Evolutionary conservation across 1,140 invertebrate species (phyloP).

Genomic region (Neodiprion lecontei): DNA sequence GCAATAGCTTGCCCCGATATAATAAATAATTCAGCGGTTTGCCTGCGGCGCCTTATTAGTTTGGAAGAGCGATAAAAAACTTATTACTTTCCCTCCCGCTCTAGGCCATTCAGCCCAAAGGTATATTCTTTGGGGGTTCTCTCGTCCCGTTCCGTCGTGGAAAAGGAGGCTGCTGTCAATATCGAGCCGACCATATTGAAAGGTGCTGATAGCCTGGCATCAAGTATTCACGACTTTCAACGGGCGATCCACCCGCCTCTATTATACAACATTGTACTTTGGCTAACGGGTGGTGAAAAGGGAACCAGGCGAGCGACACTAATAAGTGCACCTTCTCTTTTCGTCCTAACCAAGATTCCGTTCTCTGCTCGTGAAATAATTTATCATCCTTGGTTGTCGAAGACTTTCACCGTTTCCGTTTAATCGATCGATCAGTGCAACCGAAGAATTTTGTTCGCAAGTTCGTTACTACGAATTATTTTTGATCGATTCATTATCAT

Average conservation of each 20-base stretch:
- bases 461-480: too few relatives aligned
- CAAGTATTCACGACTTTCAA: slow-evolving; percentile 50
- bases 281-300: neutral
- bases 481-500: too few relatives aligned
- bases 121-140: neutral
- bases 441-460: too few relatives aligned
- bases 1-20: slow-evolving; percentile 26
- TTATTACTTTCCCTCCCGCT: slow-evolving; percentile 55
- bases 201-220: slow-evolving; percentile 52
- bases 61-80: slow-evolving; percentile 55
- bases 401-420: too few relatives aligned
- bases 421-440: too few relatives aligned
- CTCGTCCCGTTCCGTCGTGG: neutral
- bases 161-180: slow-evolving; percentile 35
- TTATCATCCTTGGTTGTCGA: too few relatives aligned
- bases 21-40: slow-evolving; percentile 14
- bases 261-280: neutral
- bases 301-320: neutral
- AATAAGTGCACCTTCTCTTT: too few relatives aligned
- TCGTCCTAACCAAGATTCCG: too few relatives aligned
- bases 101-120: slow-evolving; percentile 29
- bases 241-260: slow-evolving; percentile 6
- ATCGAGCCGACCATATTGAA: slow-evolving; percentile 46
- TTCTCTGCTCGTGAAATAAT: too few relatives aligned
- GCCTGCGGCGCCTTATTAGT: slow-evolving; percentile 49